A percentile compares a stretch with the other conserved stretches of the same genome.
These are phyloP conservation scores for Phrynocephalus forsythii DNA, from an alignment of 2,797 vertebrate genomes.

Conservation along the genomic window DNA sequence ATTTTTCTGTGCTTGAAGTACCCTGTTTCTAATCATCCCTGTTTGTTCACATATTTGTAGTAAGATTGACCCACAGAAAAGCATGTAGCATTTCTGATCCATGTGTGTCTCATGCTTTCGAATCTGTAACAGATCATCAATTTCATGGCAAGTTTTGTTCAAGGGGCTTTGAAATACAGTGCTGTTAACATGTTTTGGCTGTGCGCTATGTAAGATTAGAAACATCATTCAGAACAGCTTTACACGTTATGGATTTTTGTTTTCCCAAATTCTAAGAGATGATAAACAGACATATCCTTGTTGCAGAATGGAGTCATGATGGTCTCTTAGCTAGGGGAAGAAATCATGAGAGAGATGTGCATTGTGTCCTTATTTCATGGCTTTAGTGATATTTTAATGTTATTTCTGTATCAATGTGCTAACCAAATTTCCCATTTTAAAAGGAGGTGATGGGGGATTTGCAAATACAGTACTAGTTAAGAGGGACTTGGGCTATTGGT, in stretches of 20 bases:
- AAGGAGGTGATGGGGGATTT: background rate
- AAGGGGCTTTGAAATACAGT: background rate
- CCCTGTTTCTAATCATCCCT: background rate
- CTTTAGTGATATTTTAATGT: background rate
- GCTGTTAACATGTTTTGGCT: constrained; percentile 16
- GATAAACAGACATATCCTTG: constrained; percentile 1
- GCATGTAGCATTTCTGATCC: constrained; percentile 6
- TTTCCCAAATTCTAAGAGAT: constrained; percentile 3
- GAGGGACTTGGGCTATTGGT: background rate
- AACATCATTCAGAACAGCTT: background rate
- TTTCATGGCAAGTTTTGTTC: constrained; percentile 18
- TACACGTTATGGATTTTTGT: constrained; percentile 14
- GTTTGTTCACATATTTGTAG: constrained; percentile 15
- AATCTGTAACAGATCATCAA: constrained; percentile 13
- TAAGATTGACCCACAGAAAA: background rate
- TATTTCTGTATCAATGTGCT: background rate
- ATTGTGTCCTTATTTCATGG: background rate
- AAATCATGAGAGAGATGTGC: background rate
- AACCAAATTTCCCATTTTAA: background rate
- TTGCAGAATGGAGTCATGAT: background rate
- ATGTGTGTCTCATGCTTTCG: background rate
- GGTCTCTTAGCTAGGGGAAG: background rate
- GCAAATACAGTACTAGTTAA: background rate
- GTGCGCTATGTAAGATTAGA: background rate
- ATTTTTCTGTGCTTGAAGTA: background rate